Percentiles rank a stretch among this genome's conserved stretches.
Evolutionary conservation across 2,797 vertebrate genomes (phyloP).

Genomic region (Poeciliopsis presidionis): DNA sequence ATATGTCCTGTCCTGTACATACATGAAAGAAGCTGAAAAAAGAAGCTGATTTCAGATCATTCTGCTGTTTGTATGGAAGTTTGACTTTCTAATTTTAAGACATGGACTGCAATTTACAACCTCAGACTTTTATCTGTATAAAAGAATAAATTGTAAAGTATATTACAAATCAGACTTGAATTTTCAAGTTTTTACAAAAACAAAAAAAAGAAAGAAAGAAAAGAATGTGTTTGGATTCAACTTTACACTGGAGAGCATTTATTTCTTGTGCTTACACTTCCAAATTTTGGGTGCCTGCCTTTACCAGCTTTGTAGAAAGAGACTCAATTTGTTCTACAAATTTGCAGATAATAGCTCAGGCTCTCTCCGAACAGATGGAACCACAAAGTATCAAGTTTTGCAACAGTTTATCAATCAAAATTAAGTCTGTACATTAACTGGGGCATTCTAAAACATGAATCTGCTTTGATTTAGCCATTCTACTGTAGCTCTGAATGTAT

Average conservation of each 20-base stretch:
- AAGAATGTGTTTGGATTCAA: background rate
- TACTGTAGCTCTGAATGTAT: background rate
- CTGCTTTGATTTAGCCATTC: background rate
- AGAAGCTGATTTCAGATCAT: background rate
- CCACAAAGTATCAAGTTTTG: background rate
- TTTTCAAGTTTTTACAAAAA: background rate
- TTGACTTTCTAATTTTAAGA: background rate
- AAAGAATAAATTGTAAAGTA: background rate
- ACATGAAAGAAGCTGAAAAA: background rate
- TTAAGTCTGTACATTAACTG: background rate
- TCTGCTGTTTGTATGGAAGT: background rate
- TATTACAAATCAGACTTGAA: background rate
- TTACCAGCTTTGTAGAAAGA: background rate
- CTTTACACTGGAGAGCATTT: background rate
- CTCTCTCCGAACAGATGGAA: background rate
- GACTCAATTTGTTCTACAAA: background rate
- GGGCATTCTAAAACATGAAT: background rate
- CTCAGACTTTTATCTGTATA: background rate
- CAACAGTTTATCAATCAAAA: background rate
- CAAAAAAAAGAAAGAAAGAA: background rate
- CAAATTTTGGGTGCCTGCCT: background rate
- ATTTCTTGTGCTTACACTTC: background rate
- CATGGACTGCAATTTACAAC: background rate
- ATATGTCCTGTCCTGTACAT: slow-evolving; percentile 3
- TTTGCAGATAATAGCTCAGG: background rate